These are phyloP conservation scores for Hirtodrosophila duncani DNA, from an alignment of 2,888 invertebrate genomes.

Conservation along the genomic window DNA sequence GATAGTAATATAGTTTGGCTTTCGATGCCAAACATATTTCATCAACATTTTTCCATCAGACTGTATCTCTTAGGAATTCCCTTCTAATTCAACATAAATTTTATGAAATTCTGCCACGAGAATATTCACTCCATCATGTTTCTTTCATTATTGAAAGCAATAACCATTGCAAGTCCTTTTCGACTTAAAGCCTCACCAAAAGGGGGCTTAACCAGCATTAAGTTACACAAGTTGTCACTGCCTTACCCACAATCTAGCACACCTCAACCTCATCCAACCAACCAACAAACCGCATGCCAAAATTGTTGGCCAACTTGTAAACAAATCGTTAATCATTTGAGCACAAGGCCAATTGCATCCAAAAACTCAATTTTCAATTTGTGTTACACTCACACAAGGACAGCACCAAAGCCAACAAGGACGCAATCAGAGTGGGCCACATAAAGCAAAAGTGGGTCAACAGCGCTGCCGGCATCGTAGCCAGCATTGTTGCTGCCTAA, in stretches of 20 bases:
- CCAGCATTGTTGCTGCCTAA: slow-evolving; percentile 25
- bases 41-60: too few species aligned
- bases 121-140: too few species aligned
- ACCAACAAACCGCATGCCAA: slow-evolving; percentile 3
- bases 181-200: too few species aligned
- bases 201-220: slow-evolving; percentile 9
- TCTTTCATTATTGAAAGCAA: too few species aligned
- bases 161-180: too few species aligned
- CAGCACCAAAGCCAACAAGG: slow-evolving; percentile 41
- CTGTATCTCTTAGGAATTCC: too few species aligned
- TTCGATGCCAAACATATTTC: too few species aligned
- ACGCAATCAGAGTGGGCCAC: slow-evolving; percentile 36
- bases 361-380: slow-evolving; percentile 37
- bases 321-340: slow-evolving; percentile 48
- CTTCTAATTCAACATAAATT: too few species aligned
- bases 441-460: slow-evolving; percentile 16
- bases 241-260: neutral
- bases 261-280: neutral
- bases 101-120: too few species aligned
- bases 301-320: too few species aligned
- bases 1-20: too few species aligned
- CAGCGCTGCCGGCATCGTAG: slow-evolving; percentile 30
- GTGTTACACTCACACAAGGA: slow-evolving; percentile 45
- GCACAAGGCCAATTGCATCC: slow-evolving; percentile 19
- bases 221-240: slow-evolving; percentile 2